These are phyloP conservation scores for Huso huso DNA, from an alignment of 2,797 vertebrate genomes.

Conservation along the genomic window DNA sequence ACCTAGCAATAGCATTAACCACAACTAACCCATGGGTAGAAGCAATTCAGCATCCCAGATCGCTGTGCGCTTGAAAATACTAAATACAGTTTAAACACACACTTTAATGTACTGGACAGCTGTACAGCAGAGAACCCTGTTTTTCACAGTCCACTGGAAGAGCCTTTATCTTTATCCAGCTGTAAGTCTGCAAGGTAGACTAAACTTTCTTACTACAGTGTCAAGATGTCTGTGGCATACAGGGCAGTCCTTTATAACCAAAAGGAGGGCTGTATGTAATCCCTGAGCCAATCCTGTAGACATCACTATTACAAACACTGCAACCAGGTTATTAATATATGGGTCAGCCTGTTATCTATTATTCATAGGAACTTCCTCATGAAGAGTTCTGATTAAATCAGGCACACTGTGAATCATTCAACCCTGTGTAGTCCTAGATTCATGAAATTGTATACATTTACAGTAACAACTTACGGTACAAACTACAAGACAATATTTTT, in stretches of 20 bases:
- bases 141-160: background rate
- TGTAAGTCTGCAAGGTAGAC: background rate
- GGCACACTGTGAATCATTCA: background rate
- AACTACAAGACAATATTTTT: background rate
- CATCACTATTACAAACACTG: constrained; percentile 4
- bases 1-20: too few species aligned
- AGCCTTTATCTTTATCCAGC: background rate
- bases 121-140: too few species aligned
- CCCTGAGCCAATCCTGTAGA: constrained; percentile 1
- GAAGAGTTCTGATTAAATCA: constrained; percentile 7
- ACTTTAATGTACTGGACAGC: too few species aligned
- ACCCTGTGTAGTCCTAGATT: background rate
- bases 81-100: too few species aligned
- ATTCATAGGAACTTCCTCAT: constrained; percentile 20
- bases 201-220: background rate
- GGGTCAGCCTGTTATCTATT: constrained; percentile 19
- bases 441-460: background rate
- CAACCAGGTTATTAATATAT: constrained; percentile 22
- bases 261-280: background rate
- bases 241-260: background rate
- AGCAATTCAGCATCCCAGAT: too few species aligned
- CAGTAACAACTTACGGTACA: background rate
- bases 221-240: background rate
- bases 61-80: too few species aligned
- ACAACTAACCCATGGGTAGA: too few species aligned